phyloP scores from a whole-genome alignment of 2,888 invertebrate species.

The Drosophila mimica region DNA sequence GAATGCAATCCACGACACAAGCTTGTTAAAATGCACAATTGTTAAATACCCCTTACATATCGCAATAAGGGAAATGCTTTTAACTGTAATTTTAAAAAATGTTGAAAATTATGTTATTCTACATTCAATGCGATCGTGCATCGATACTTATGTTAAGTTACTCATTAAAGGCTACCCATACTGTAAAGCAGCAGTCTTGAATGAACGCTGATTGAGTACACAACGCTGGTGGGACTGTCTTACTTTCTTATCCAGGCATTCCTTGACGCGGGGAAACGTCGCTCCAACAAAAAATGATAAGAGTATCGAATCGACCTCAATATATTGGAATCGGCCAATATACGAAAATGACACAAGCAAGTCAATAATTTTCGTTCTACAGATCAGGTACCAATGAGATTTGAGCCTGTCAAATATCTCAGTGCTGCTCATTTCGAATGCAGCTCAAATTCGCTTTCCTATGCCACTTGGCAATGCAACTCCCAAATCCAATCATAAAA shows the following conservation, averaged over 20 bases:
- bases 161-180: too few relatives aligned
- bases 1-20: conserved; percentile 4
- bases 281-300: neutral
- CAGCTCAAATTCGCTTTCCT: conserved; percentile 39
- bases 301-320: neutral
- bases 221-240: too few relatives aligned
- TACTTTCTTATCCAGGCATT: too few relatives aligned
- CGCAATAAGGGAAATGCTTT: neutral
- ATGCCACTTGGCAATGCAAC: conserved; percentile 45
- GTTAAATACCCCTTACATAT: neutral
- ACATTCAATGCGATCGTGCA: too few relatives aligned
- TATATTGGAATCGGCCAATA: conserved; percentile 3
- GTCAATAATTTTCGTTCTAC: neutral
- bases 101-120: too few relatives aligned
- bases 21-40: neutral
- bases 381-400: conserved; percentile 16
- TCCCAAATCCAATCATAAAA: conserved; percentile 76
- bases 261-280: too few relatives aligned
- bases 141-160: too few relatives aligned
- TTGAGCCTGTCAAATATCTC: conserved; percentile 36
- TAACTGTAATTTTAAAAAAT: too few relatives aligned
- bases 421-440: conserved; percentile 47
- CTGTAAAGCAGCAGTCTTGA: too few relatives aligned
- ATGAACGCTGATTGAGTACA: too few relatives aligned
- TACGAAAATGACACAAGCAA: neutral